A percentile compares a stretch with the other conserved stretches of the same genome.
Evolutionary conservation across 2,888 invertebrate species (phyloP).

Genomic region (Cerceris rybyensis): DNA sequence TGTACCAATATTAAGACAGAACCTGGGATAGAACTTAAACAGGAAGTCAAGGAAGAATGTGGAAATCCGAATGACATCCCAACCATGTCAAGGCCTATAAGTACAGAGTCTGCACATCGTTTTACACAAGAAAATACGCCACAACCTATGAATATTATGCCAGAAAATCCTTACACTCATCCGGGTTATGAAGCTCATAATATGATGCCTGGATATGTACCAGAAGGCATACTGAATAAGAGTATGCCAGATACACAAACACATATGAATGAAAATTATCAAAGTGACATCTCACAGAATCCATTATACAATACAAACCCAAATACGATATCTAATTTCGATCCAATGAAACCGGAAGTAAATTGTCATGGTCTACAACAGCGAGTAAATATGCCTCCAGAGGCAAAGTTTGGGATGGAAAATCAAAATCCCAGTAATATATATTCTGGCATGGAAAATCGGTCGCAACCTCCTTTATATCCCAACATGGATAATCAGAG

Average conservation of each 20-base stretch:
- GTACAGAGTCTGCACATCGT: constrained; percentile 71
- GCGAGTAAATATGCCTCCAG: constrained; percentile 48
- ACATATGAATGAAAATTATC: constrained; percentile 69
- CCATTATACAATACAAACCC: constrained; percentile 67
- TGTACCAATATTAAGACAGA: constrained; percentile 65
- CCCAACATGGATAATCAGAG: constrained; percentile 66
- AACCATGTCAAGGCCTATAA: constrained; percentile 73
- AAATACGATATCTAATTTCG: constrained; percentile 60
- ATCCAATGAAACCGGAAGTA: constrained; percentile 69
- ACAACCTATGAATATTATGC: constrained; percentile 66
- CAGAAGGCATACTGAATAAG: constrained; percentile 70
- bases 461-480: constrained; percentile 61
- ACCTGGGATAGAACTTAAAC: constrained; percentile 65
- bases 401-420: constrained; percentile 65
- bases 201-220: constrained; percentile 67
- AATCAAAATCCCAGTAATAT: constrained; percentile 55
- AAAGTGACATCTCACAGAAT: constrained; percentile 68
- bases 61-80: constrained; percentile 74
- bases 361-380: constrained; percentile 67
- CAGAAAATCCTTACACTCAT: constrained; percentile 68
- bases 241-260: constrained; percentile 60
- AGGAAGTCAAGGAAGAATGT: constrained; percentile 77
- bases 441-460: constrained; percentile 65
- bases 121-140: constrained; percentile 67
- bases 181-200: constrained; percentile 71